Percentiles rank a stretch among this genome's conserved stretches.
Conservation (phyloP, 1,140 invertebrate species). For the Aradophagus sp. region DNA sequence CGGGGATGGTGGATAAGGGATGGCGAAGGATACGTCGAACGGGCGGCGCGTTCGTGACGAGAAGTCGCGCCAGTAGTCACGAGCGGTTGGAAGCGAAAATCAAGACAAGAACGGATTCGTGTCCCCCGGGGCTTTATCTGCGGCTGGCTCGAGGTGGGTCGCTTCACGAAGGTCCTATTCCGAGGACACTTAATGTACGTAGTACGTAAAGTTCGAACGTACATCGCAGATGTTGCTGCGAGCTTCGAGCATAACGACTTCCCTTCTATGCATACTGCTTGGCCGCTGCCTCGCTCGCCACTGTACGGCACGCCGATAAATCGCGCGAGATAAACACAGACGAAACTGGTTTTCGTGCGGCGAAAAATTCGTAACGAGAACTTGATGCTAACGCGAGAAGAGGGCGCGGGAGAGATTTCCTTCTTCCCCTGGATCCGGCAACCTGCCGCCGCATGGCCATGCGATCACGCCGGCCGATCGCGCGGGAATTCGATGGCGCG, state of each 20-base stretch:
- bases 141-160: conserved; percentile 46
- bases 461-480: too few relatives aligned
- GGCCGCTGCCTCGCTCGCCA: conserved; percentile 39
- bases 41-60: conserved; percentile 47
- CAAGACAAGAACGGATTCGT: conserved; percentile 61
- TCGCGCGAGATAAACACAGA: conserved; percentile 57
- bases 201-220: conserved; percentile 33
- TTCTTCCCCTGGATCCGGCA: conserved; percentile 5
- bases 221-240: conserved; percentile 49
- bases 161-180: conserved; percentile 46
- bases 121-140: conserved; percentile 54
- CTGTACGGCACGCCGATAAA: conserved; percentile 58
- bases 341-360: conserved; percentile 59
- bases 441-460: conserved; percentile 1
- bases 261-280: conserved; percentile 55
- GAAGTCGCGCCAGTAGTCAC: conserved; percentile 53
- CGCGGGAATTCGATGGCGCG: too few relatives aligned
- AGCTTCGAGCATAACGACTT: conserved; percentile 55
- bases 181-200: conserved; percentile 54
- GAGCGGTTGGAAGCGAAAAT: conserved; percentile 57
- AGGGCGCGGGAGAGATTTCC: too few relatives aligned
- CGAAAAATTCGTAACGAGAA: conserved; percentile 63
- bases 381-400: conserved; percentile 53
- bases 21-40: conserved; percentile 26
- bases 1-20: too few relatives aligned